Evolutionary conservation across 2,888 invertebrate species (phyloP).

Genomic region (Crepidodera aurea): DNA sequence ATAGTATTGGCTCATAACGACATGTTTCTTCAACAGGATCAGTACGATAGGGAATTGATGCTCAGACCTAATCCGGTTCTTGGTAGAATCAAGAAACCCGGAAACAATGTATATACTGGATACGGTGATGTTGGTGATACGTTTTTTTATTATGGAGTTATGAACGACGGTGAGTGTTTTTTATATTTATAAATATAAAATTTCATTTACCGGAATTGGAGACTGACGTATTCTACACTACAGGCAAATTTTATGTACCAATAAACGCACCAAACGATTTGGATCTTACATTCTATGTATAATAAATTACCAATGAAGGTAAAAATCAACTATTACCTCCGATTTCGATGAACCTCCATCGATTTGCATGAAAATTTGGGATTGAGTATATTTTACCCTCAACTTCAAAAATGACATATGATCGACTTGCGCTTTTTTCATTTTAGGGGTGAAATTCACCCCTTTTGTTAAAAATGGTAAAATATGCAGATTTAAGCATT

Average conservation of each 20-base stretch:
- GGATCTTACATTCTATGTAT: too few species aligned
- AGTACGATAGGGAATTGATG: conserved; percentile 51
- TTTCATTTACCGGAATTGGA: background rate
- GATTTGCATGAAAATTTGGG: too few species aligned
- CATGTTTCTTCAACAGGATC: conserved; percentile 55
- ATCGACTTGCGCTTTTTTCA: too few species aligned
- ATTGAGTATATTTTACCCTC: too few species aligned
- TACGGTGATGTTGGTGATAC: conserved; percentile 54
- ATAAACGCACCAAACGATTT: background rate
- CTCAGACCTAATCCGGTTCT: conserved; percentile 42
- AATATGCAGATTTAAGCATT: too few species aligned
- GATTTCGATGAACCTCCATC: too few species aligned
- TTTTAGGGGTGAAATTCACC: too few species aligned
- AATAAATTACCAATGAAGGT: too few species aligned
- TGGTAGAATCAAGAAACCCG: conserved; percentile 47
- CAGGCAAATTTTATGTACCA: background rate
- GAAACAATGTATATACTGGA: conserved; percentile 55
- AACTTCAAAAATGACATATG: too few species aligned
- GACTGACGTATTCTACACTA: background rate
- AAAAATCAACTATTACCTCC: too few species aligned
- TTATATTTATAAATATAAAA: background rate
- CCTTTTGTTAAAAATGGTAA: too few species aligned
- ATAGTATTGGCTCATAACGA: conserved; percentile 55
- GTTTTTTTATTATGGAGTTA: conserved; percentile 57
- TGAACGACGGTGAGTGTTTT: conserved; percentile 55